Conservation (phyloP, 2,888 invertebrate genomes). For the Malacosoma neustria region DNA sequence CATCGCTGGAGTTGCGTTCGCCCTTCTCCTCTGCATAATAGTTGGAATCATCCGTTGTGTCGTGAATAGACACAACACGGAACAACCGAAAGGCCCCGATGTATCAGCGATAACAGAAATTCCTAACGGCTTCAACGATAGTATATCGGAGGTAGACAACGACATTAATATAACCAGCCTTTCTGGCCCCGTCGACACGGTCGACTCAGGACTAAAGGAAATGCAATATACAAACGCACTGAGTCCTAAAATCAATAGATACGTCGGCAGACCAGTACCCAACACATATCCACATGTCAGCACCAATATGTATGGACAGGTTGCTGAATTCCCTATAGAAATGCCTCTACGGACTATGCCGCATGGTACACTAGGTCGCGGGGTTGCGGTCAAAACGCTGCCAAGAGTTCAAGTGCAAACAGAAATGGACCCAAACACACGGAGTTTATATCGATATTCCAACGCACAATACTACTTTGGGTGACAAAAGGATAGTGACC, state of each 20-base stretch:
- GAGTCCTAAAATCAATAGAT: constrained; percentile 66
- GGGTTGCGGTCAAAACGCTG: constrained; percentile 62
- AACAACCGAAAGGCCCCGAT: constrained; percentile 80
- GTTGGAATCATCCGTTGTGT: constrained; percentile 82
- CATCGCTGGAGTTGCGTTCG: constrained; percentile 83
- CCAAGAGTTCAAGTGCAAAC: constrained; percentile 61
- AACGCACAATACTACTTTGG: constrained; percentile 84
- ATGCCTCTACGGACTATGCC: constrained; percentile 68
- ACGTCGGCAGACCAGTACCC: constrained; percentile 63
- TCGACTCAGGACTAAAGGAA: constrained; percentile 58
- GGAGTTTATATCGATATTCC: constrained; percentile 78
- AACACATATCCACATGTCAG: constrained; percentile 68
- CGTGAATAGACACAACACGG: constrained; percentile 77
- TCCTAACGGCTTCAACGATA: constrained; percentile 89
- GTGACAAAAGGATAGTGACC: constrained; percentile 79
- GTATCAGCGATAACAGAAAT: constrained; percentile 83
- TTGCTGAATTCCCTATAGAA: constrained; percentile 68
- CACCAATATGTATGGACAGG: constrained; percentile 70
- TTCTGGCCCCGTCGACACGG: constrained; percentile 77
- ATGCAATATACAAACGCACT: constrained; percentile 61
- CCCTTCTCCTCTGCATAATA: constrained; percentile 81
- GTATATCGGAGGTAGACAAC: constrained; percentile 89
- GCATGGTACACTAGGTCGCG: constrained; percentile 60
- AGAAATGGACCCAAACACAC: constrained; percentile 71
- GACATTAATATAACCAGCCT: constrained; percentile 83